Base-by-base conservation (phyloP, 2,797 vertebrate species). In the Cynopterus sphinx region DNA sequence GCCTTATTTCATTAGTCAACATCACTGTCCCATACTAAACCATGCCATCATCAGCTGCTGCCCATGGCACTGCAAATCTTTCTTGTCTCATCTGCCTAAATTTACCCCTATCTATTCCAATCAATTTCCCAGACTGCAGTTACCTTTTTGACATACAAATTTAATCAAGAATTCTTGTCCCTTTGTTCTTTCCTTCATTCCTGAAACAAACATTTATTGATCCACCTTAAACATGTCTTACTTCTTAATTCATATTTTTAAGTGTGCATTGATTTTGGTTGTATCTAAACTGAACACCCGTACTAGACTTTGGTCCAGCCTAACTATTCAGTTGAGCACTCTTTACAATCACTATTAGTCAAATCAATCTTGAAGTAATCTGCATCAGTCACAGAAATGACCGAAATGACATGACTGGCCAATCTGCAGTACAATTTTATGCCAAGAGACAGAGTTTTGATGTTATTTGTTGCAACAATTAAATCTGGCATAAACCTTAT, bases 401-500 rank as follows among this genome's bases (percentile, higher is more conserved):
- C 33, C 59, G 13, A 24, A 61, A 49, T 73, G 49, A 28, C 3
- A 9, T 49, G 36, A 49, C 15, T 24, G 8, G 57, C 24, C 55
- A 49, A 19, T 41, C 13, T n/a, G 74, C 46, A 21, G 22, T 74
- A 46, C 33, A 9, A 4, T 75, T 74, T 61, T 65, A 82, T 11
- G 57, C 9, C n/a, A n/a, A 26, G 26, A 33, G 67, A 55, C 73
- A n/a, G 57, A 83, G 71, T 59, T 31, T 51, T n/a, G 1, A 33
- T 74, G 43, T 55, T 22, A 16, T 67, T 57, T 87, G 59, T 15
- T 55, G 79, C 15, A 10, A 63, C 81, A 39, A 49, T 81, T 65
- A 70, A 33, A 90, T 31, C 82, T 93, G 43, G 94, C 73, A 90
- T 87, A 95, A 9, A 0, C 0, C 70, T 85, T 87, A 87, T 90